Conservation (phyloP, 2,797 vertebrate genomes). For the Ibycter americanus region DNA sequence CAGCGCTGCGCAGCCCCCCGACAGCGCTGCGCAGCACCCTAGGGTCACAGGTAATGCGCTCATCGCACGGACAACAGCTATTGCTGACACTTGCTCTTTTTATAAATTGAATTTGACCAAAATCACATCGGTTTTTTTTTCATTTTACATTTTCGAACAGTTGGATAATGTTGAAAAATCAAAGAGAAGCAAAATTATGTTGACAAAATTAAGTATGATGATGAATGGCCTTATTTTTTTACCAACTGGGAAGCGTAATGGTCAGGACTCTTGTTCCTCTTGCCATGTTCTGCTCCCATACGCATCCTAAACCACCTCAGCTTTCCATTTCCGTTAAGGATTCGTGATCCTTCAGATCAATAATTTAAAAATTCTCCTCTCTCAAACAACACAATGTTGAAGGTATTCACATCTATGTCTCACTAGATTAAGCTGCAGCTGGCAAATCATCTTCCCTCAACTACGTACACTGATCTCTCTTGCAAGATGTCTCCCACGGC, state of each 20-base stretch:
- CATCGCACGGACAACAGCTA: rapidly evolving
- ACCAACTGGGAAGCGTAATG: neutral
- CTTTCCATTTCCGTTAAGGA: neutral
- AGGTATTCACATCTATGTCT: neutral
- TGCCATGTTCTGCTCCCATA: neutral
- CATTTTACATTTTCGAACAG: neutral
- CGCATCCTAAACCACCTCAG: neutral
- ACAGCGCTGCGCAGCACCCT: neutral
- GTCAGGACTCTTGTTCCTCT: neutral
- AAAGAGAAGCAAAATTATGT: neutral
- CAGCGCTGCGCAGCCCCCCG: neutral
- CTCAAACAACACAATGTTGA: neutral
- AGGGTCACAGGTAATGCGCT: neutral
- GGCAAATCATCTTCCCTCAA: neutral
- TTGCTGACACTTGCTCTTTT: neutral
- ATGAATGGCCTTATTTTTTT: neutral
- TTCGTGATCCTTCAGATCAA: neutral
- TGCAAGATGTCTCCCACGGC: neutral
- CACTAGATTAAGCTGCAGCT: neutral
- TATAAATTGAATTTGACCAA: neutral
- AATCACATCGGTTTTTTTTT: neutral
- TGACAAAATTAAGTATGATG: neutral
- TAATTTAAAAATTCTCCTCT: neutral
- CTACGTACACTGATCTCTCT: neutral
- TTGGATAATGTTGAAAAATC: neutral